phyloP scores from a whole-genome alignment of 2,113 vertebrate species.

The Cairina moschata region DNA sequence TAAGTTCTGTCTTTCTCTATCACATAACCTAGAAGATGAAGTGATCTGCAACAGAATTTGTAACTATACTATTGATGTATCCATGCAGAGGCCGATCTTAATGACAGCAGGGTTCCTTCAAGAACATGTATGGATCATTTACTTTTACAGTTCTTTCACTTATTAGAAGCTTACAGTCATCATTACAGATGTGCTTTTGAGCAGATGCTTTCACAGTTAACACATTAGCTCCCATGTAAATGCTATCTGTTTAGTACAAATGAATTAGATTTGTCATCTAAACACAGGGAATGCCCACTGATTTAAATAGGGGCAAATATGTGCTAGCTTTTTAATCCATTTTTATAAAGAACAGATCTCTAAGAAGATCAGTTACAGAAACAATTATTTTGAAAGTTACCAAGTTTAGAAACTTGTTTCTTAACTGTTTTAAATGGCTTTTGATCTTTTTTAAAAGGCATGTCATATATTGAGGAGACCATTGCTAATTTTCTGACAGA shows the following conservation, averaged over 20 bases:
- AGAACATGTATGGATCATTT: conserved; percentile 37
- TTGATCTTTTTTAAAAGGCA: neutral
- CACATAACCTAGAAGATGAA: conserved; percentile 46
- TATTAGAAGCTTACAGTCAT: conserved; percentile 25
- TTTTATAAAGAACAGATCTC: neutral
- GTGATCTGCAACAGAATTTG: conserved; percentile 40
- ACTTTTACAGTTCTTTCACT: conserved; percentile 29
- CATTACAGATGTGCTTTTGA: conserved; percentile 24
- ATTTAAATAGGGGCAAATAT: neutral
- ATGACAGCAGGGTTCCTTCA: conserved; percentile 40
- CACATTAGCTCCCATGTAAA: conserved; percentile 1
- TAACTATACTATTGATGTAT: conserved; percentile 49
- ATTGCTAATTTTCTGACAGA: neutral
- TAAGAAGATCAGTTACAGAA: neutral
- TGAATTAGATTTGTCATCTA: neutral
- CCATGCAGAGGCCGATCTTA: conserved; percentile 5
- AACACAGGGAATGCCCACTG: neutral
- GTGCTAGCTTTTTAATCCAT: neutral
- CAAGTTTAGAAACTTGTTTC: neutral
- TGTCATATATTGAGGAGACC: neutral
- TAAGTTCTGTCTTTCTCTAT: conserved; percentile 25
- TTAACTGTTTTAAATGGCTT: neutral
- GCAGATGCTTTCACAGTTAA: conserved; percentile 39
- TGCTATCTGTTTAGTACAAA: neutral
- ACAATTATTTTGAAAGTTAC: neutral